Percentiles rank a stretch among this genome's conserved stretches.
phyloP scores from a whole-genome alignment of 2,797 vertebrate species.

The Chaetophractus vellerosus region DNA sequence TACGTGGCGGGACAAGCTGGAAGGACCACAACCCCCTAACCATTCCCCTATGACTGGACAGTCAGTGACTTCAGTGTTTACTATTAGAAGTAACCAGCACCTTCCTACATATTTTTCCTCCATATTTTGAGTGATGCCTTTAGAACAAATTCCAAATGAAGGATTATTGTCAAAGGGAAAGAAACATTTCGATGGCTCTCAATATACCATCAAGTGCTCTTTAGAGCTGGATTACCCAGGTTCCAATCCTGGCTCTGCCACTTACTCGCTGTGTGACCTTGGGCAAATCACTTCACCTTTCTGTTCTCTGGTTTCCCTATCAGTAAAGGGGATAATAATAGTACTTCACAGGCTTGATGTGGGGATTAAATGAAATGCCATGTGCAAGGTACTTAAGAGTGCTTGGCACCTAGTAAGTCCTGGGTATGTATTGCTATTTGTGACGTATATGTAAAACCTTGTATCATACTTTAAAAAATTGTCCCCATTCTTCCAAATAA shows the following conservation, averaged over 20 bases:
- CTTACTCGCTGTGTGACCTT: background rate
- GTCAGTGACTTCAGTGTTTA: background rate
- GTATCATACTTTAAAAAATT: background rate
- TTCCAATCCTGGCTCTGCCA: background rate
- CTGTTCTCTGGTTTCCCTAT: background rate
- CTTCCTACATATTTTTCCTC: background rate
- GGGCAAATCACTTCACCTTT: background rate
- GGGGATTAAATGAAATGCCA: background rate
- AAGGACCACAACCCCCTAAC: fast-evolving
- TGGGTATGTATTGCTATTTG: background rate
- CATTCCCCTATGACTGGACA: background rate
- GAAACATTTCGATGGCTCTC: background rate
- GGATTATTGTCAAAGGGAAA: background rate
- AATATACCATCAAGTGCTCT: no score
- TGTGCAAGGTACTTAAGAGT: background rate
- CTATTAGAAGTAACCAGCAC: background rate
- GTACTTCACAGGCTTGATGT: background rate
- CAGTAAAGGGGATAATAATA: background rate
- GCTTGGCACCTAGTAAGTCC: no score
- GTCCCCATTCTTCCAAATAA: background rate
- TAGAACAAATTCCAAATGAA: background rate
- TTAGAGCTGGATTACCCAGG: background rate
- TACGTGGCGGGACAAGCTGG: background rate
- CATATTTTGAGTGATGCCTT: background rate
- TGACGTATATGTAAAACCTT: background rate